These are phyloP conservation scores for Baronia brevicornis DNA, from an alignment of 2,888 invertebrate species.

Conservation along the genomic window DNA sequence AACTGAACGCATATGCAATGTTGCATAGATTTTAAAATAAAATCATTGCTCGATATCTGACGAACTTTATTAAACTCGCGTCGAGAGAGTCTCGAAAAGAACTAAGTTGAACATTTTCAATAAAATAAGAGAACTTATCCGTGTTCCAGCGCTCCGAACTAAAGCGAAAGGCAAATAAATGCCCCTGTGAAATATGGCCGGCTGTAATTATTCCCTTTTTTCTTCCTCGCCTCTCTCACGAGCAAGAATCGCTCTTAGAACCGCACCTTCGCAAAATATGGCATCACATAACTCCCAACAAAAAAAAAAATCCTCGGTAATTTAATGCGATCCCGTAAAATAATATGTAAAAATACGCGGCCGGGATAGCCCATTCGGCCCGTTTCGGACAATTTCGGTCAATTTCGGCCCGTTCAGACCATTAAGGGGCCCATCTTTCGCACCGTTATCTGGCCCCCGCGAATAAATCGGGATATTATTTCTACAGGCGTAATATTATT, in stretches of 20 bases:
- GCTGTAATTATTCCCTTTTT: constrained; percentile 48
- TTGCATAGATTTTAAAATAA: too few relatives aligned
- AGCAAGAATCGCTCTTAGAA: constrained; percentile 49
- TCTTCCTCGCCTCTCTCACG: constrained; percentile 41
- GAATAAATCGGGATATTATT: constrained; percentile 68
- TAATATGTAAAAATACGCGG: constrained; percentile 66
- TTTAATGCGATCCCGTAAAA: constrained; percentile 59
- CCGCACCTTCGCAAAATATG: constrained; percentile 62
- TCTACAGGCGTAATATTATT: constrained; percentile 57
- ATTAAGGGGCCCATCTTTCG: constrained; percentile 56
- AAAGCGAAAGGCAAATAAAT: constrained; percentile 15
- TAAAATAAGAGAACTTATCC: neutral
- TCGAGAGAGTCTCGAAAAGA: too few relatives aligned
- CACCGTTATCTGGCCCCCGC: constrained; percentile 55
- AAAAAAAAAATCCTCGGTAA: constrained; percentile 58
- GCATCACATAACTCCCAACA: constrained; percentile 54
- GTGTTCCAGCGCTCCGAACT: constrained; percentile 3
- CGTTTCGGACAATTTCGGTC: constrained; percentile 45
- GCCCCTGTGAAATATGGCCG: constrained; percentile 22
- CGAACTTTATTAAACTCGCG: too few relatives aligned
- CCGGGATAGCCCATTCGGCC: constrained; percentile 38
- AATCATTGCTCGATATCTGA: too few relatives aligned
- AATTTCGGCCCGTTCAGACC: constrained; percentile 49
- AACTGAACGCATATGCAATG: too few relatives aligned
- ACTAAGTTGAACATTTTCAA: neutral